These are phyloP conservation scores for Merops nubicus DNA, from an alignment of 2,113 vertebrate genomes.

Conservation along the genomic window DNA sequence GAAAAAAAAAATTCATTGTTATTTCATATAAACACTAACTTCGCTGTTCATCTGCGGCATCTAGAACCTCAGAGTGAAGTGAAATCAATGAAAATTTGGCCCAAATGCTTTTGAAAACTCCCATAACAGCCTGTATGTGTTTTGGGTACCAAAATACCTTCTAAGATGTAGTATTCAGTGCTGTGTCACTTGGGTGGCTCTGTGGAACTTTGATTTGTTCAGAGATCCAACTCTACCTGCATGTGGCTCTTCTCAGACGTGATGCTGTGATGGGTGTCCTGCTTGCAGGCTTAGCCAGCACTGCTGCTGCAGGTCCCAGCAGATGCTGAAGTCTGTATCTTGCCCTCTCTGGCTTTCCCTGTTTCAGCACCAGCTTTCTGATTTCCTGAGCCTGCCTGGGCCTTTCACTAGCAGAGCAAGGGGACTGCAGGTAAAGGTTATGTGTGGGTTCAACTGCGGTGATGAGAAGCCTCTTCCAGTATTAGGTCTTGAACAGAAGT, in stretches of 20 bases:
- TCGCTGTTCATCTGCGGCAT: background rate
- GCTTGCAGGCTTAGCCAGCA: background rate
- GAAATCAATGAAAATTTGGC: background rate
- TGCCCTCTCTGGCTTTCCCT: background rate
- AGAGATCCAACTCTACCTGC: background rate
- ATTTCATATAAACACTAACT: background rate
- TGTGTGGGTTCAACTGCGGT: background rate
- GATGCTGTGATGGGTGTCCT: background rate
- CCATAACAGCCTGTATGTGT: background rate
- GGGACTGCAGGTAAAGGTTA: accelerated
- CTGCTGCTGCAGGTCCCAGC: background rate
- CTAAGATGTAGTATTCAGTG: background rate
- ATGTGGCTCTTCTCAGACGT: accelerated
- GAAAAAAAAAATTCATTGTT: background rate
- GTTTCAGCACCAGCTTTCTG: background rate
- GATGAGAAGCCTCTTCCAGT: background rate
- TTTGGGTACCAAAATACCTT: background rate
- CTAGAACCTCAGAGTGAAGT: background rate
- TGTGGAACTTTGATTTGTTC: background rate
- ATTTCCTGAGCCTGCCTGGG: background rate
- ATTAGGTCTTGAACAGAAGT: background rate
- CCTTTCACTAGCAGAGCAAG: background rate
- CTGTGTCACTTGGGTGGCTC: background rate
- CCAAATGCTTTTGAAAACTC: background rate
- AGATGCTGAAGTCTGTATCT: background rate